Evolutionary conservation across 2,113 vertebrate species (phyloP), one percentile per base, ranked within the genome.

Genomic region (Paratilapia polleni): DNA sequence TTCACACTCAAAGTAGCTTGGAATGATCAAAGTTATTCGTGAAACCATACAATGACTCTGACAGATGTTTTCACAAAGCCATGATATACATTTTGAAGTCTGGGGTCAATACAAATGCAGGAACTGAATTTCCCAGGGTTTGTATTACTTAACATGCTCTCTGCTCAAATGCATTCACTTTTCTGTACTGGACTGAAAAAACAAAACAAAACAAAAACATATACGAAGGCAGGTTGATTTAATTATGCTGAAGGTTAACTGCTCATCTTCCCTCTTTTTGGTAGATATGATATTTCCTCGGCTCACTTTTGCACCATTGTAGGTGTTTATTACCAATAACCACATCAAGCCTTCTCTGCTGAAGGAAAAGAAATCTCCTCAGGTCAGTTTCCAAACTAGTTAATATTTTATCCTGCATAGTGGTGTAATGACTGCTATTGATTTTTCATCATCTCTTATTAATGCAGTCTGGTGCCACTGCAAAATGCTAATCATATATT

Each of bases 401-500:
- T 94, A 95, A 96, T 96, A 96, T 96, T 95, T 96, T 87, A 96
- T 95, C 89, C 78, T 91, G 86, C 64, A 62, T 85, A 58, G 88
- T 88, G 89, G 87, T 93, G 68, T 93, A 92, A 95, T 94, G 91
- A 96, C 88, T 89, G 66, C 78, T 94, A 96, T 95, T 95, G 94
- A 95, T 96, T 95, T 94, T 89, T 95, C 93, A 95, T 94, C 94
- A 95, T 95, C 94, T 94, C 89, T 95, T 95, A 95, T 96, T 95
- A 92, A 95, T 95, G 94, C 79, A 61, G 89, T 84, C 92, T 94
- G 92, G 93, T 93, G 93, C 92, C 89, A 89, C 68, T 84, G 89
- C 77, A 92, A 94, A 93, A 93, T 89, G 89, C 91, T 95, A 93
- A 95, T 95, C 84, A 93, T 87, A 90, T 77, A 89, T 91, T 88